These are phyloP conservation scores for Orchestes rusci DNA, from an alignment of 2,888 invertebrate species.

Conservation along the genomic window DNA sequence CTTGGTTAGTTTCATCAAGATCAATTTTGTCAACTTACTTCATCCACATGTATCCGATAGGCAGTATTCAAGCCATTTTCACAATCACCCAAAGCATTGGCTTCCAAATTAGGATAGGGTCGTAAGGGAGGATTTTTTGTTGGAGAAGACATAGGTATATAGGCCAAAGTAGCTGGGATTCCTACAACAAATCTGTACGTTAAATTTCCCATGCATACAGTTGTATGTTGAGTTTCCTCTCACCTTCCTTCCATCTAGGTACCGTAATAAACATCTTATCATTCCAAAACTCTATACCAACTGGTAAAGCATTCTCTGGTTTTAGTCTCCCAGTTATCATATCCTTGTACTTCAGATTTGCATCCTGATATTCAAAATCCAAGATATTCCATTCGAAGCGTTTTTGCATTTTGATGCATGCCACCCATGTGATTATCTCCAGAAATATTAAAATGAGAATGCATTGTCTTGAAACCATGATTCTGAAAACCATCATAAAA, in stretches of 20 bases:
- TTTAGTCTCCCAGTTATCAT: conserved; percentile 58
- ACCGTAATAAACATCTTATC: conserved; percentile 77
- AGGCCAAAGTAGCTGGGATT: conserved; percentile 74
- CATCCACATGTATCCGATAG: conserved; percentile 71
- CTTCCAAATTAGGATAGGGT: conserved; percentile 71
- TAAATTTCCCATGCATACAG: too few relatives aligned
- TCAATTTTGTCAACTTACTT: conserved; percentile 27
- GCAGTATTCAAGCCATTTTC: conserved; percentile 67
- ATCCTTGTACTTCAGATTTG: conserved; percentile 55
- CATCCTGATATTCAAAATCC: conserved; percentile 68
- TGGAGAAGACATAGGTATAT: conserved; percentile 58
- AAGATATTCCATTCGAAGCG: conserved; percentile 64
- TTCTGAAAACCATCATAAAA: neutral
- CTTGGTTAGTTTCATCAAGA: too few relatives aligned
- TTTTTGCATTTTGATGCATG: conserved; percentile 22
- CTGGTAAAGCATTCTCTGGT: conserved; percentile 73
- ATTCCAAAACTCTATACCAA: conserved; percentile 74
- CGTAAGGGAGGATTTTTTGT: conserved; percentile 66
- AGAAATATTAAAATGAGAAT: neutral
- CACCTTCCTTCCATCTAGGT: conserved; percentile 73
- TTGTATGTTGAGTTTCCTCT: neutral
- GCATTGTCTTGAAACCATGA: neutral
- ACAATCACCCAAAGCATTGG: conserved; percentile 70
- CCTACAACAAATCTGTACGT: conserved; percentile 38
- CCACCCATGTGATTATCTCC: too few relatives aligned